These are phyloP conservation scores for Collichthys lucidus DNA, from an alignment of 2,113 vertebrate genomes.

Conservation along the genomic window DNA sequence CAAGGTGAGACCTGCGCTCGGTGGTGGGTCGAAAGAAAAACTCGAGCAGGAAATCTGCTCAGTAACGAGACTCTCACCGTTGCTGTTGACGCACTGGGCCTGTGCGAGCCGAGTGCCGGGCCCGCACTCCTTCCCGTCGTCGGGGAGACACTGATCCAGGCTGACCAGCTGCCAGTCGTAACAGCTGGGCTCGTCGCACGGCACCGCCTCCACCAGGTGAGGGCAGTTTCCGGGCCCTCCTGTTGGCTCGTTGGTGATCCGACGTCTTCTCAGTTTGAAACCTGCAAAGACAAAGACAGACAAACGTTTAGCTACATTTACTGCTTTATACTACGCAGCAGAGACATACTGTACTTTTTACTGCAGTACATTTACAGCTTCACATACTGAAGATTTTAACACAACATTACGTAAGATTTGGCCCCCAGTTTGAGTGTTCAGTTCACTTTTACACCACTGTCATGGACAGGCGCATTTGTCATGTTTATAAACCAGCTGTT, in stretches of 20 bases:
- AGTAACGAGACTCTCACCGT: slow-evolving; percentile 84
- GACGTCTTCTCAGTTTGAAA: slow-evolving; percentile 93
- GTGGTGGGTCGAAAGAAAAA: background rate
- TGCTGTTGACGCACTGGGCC: slow-evolving; percentile 89
- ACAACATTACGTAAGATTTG: background rate
- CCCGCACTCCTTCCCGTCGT: slow-evolving; percentile 88
- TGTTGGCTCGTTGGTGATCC: slow-evolving; percentile 88
- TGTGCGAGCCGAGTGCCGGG: slow-evolving; percentile 87
- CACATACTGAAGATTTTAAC: background rate
- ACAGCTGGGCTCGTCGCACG: slow-evolving; percentile 94
- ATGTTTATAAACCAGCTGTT: too few relatives aligned
- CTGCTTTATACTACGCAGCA: background rate
- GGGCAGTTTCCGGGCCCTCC: slow-evolving; percentile 91
- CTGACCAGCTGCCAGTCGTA: slow-evolving; percentile 88
- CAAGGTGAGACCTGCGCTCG: slow-evolving; percentile 10
- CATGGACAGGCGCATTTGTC: too few relatives aligned
- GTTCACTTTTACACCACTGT: too few relatives aligned
- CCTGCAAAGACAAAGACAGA: slow-evolving; percentile 76
- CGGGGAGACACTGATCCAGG: slow-evolving; percentile 90
- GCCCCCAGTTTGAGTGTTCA: background rate
- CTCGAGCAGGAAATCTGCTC: background rate
- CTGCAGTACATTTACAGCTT: background rate
- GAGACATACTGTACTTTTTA: background rate
- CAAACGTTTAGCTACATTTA: background rate
- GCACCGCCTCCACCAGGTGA: slow-evolving; percentile 94